Evolutionary conservation across 2,797 vertebrate genomes (phyloP), one percentile per base, ranked within the genome.

Genomic region (Lateolabrax maculatus): DNA sequence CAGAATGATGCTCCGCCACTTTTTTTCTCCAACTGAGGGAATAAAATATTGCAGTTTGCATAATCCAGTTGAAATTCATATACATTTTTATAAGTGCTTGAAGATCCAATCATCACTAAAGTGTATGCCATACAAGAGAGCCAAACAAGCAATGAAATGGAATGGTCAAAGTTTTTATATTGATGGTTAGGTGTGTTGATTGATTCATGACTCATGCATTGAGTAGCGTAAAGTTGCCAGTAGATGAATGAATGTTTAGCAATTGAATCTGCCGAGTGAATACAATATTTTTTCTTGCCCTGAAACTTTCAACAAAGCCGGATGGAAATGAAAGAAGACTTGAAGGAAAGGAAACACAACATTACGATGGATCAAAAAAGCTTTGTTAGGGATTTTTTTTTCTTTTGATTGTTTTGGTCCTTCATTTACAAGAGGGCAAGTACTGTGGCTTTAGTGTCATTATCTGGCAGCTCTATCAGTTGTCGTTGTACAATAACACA

Each of bases 401-500:
- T 53, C 5, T 34, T 39, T 21, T 41, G 19, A 68, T 51, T 9
- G 27, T 60, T 60, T 43, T 74, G 21, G 43, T 31, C 13, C 53
- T 21, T 79, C 4, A 46, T 73, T 65, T 74, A 19, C 16, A 53
- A 19, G 52, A 72, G 65, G 43, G 6, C 53, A 64, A 69, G 43
- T 48, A 48, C 43, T 18, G 16, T 16, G 31, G 19, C 46, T 55
- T 62, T 52, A 57, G 29, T 34, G 15, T 31, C 31, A 52, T 53
- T 77, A 67, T 77, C 56, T 10, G 53, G 25, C 34, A 65, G 43
- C 43, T 66, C 36, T 9, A 18, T 75, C 48, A 23, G 29, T 15
- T 34, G 39, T 27, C 46, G 13, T 18, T 39, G 43, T 23, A 44
- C 57, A 57, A 70, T 41, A 21, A 43, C 37, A 43, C 10, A 21